Evolutionary conservation across 1,140 invertebrate species (phyloP).

Genomic region (Zaprionus ghesquierei): DNA sequence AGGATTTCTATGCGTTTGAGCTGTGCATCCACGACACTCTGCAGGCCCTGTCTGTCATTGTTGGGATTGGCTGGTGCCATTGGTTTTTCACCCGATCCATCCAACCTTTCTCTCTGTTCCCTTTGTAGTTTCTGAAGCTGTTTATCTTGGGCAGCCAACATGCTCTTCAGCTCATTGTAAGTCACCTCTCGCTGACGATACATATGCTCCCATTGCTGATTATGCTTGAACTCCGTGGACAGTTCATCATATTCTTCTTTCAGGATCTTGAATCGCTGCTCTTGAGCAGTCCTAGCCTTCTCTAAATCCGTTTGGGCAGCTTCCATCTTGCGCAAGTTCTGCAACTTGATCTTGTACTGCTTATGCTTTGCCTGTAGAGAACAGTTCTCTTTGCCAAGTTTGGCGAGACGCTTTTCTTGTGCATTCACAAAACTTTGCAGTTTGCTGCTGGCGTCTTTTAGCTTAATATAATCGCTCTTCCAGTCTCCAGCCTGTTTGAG

Average conservation of each 20-base stretch:
- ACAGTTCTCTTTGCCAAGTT: no score
- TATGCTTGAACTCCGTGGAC: background rate
- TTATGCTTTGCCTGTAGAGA: background rate
- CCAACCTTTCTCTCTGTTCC: no score
- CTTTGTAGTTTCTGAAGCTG: background rate
- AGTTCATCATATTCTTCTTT: background rate
- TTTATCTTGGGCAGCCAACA: background rate
- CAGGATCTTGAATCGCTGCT: background rate
- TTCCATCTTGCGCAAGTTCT: background rate
- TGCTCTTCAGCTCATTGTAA: background rate
- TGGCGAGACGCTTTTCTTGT: background rate
- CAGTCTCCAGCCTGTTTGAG: background rate
- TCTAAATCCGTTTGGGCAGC: background rate
- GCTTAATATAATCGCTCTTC: background rate
- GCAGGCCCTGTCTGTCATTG: background rate
- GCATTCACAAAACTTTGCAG: background rate
- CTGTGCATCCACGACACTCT: background rate
- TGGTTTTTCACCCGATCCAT: accelerated
- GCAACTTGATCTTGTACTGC: background rate
- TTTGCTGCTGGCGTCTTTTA: background rate
- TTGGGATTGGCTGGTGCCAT: background rate
- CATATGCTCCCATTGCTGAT: background rate
- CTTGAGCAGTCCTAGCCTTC: background rate
- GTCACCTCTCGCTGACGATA: background rate
- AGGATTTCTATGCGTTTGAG: background rate